Conservation (phyloP, 1,140 invertebrate species). For the Drosophila setifemur region DNA sequence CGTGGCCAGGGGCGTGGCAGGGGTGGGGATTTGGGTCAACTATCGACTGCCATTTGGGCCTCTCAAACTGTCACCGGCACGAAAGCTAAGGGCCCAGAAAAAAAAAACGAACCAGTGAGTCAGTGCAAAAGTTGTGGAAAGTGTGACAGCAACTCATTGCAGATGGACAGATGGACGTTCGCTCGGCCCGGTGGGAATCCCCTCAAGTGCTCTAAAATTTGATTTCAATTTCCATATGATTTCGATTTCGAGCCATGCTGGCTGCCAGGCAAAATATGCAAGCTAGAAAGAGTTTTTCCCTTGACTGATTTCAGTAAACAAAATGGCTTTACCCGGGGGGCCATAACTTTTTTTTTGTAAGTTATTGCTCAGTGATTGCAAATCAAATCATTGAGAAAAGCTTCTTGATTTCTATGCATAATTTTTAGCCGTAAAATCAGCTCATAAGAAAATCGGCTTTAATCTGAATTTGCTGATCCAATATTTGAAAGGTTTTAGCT, state of each 20-base stretch:
- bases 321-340: background rate
- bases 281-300: slow-evolving; percentile 26
- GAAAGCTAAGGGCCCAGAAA: background rate
- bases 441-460: too few species aligned
- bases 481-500: too few species aligned
- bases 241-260: slow-evolving; percentile 27
- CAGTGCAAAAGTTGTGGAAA: slow-evolving; percentile 30
- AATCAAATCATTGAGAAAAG: slow-evolving; percentile 2
- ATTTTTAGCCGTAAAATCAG: too few species aligned
- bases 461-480: background rate
- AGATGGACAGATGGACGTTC: slow-evolving; percentile 56
- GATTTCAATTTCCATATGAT: slow-evolving; percentile 78
- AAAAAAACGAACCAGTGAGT: background rate
- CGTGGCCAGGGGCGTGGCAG: background rate
- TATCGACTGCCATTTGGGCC: slow-evolving; percentile 70
- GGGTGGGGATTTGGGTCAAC: slow-evolving; percentile 64
- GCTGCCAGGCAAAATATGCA: slow-evolving; percentile 16
- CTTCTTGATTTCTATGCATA: background rate
- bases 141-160: slow-evolving; percentile 54
- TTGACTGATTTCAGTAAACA: background rate
- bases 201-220: slow-evolving; percentile 70
- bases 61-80: slow-evolving; percentile 64
- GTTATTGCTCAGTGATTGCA: slow-evolving; percentile 14
- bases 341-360: slow-evolving; percentile 4
- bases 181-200: slow-evolving; percentile 31